Percentiles rank a stretch among this genome's conserved stretches.
Evolutionary conservation across 2,797 vertebrate species (phyloP).

Genomic region (Pempheris klunzingeri): DNA sequence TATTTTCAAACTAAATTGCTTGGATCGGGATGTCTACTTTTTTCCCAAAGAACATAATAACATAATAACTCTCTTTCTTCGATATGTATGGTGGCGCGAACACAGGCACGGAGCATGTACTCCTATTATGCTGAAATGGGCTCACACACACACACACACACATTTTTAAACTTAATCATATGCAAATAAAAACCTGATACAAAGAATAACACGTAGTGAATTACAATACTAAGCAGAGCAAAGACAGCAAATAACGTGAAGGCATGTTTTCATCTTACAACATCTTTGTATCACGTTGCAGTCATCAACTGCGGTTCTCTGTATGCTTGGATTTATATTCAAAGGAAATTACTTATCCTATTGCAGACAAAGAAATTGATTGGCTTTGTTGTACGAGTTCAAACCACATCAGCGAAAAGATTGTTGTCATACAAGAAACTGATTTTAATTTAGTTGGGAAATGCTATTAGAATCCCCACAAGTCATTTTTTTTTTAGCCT

Average conservation of each 20-base stretch:
- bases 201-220: slow-evolving; percentile 41
- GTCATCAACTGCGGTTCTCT: slow-evolving; percentile 28
- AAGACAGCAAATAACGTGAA: slow-evolving; percentile 12
- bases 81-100: background rate
- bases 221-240: slow-evolving; percentile 52
- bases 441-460: slow-evolving; percentile 67
- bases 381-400: slow-evolving; percentile 60
- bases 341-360: slow-evolving; percentile 52
- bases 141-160: background rate
- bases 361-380: slow-evolving; percentile 41
- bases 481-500: slow-evolving; percentile 65
- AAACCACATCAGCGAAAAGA: slow-evolving; percentile 51
- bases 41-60: slow-evolving; percentile 7
- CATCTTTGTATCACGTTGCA: slow-evolving; percentile 38
- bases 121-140: background rate
- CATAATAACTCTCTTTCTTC: background rate
- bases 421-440: slow-evolving; percentile 50
- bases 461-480: slow-evolving; percentile 68
- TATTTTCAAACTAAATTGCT: slow-evolving; percentile 30
- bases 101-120: background rate
- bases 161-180: slow-evolving; percentile 11
- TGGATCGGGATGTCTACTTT: slow-evolving; percentile 5
- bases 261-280: slow-evolving; percentile 41
- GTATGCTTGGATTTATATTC: slow-evolving; percentile 40
- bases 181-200: slow-evolving; percentile 41